phyloP scores from a whole-genome alignment of 2,888 invertebrate genomes.

The Nyleta sp. region DNA sequence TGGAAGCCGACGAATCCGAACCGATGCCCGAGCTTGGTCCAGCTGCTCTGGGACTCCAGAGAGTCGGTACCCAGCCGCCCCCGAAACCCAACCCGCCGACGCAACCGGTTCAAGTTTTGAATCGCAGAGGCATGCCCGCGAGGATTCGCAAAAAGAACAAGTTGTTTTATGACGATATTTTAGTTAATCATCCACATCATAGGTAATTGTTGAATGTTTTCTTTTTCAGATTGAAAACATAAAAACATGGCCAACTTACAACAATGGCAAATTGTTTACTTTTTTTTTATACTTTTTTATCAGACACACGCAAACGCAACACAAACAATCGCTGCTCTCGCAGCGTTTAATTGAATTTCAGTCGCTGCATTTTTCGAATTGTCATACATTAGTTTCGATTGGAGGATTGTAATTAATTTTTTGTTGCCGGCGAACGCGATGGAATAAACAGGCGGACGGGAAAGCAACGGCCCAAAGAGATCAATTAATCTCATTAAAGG shows the following conservation, averaged over 20 bases:
- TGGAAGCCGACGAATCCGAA: conserved; percentile 87
- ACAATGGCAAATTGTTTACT: conserved; percentile 17
- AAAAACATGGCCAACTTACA: no score
- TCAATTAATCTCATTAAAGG: conserved; percentile 53
- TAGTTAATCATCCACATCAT: conserved; percentile 91
- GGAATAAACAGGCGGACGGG: conserved; percentile 27
- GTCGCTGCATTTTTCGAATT: conserved; percentile 51
- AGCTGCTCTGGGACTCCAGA: conserved; percentile 90
- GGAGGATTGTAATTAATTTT: conserved; percentile 54
- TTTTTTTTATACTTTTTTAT: conserved; percentile 44
- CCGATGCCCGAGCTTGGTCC: conserved; percentile 89
- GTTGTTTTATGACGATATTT: conserved; percentile 94
- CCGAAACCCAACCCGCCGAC: conserved; percentile 87
- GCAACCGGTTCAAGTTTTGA: conserved; percentile 91
- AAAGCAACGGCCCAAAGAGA: conserved; percentile 18
- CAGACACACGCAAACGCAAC: conserved; percentile 46
- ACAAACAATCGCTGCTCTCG: conserved; percentile 52
- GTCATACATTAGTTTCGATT: conserved; percentile 57
- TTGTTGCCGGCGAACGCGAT: conserved; percentile 25
- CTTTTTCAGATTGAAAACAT: no score
- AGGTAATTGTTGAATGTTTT: conserved; percentile 80
- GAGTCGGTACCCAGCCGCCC: conserved; percentile 90
- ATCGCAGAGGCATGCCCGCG: conserved; percentile 95
- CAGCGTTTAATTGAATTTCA: conserved; percentile 58
- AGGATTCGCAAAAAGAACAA: conserved; percentile 95